phyloP scores from a whole-genome alignment of 2,888 invertebrate species.

The Tribolium freemani region DNA sequence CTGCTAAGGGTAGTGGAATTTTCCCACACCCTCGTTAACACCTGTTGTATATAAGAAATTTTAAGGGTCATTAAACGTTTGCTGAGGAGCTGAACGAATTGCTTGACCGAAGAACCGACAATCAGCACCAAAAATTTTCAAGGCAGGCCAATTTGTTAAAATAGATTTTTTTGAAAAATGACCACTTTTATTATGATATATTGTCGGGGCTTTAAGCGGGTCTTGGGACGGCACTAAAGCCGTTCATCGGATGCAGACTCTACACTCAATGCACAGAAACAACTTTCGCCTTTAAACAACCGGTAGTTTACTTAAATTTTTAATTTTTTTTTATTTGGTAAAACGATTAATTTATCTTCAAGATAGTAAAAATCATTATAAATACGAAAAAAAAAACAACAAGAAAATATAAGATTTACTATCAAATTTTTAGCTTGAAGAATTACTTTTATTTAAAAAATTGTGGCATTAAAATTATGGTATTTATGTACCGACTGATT shows the following conservation, averaged over 20 bases:
- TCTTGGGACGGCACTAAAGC: background rate
- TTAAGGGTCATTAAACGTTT: conserved; percentile 47
- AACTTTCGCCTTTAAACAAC: too few relatives aligned
- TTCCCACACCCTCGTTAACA: conserved; percentile 46
- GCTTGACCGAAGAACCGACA: conserved; percentile 41
- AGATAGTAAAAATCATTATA: too few relatives aligned
- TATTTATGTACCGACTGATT: too few relatives aligned
- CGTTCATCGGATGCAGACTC: background rate
- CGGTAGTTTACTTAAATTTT: too few relatives aligned
- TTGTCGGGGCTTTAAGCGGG: conserved; percentile 26
- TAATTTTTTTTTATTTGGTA: too few relatives aligned
- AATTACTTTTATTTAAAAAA: too few relatives aligned
- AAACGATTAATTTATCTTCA: too few relatives aligned
- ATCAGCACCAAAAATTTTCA: conserved; percentile 32
- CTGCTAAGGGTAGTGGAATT: background rate
- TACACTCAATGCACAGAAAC: background rate
- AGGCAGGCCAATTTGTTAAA: conserved; percentile 48
- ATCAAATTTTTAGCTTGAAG: too few relatives aligned
- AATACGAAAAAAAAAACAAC: too few relatives aligned
- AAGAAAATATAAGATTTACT: too few relatives aligned
- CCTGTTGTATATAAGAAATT: conserved; percentile 46
- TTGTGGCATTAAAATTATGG: too few relatives aligned
- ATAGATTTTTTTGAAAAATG: conserved; percentile 59
- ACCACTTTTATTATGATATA: conserved; percentile 62
- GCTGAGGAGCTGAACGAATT: conserved; percentile 47